These are phyloP conservation scores for Punctoribates punctum DNA, from an alignment of 2,888 invertebrate species.

Conservation along the genomic window DNA sequence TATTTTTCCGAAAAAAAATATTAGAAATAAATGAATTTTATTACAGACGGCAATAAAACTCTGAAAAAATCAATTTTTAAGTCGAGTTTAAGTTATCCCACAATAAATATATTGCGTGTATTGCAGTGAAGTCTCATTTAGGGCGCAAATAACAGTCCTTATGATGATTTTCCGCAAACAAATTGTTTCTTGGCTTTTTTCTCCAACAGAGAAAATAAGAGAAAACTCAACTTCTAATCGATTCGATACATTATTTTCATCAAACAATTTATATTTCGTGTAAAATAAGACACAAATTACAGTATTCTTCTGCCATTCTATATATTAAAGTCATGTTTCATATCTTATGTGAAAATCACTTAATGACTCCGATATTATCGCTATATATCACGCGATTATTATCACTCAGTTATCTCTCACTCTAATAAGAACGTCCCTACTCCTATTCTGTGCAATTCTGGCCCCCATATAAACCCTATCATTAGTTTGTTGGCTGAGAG, in stretches of 20 bases:
- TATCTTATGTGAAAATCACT: too few species aligned
- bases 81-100: too few species aligned
- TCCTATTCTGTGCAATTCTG: too few species aligned
- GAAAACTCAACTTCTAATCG: not conserved
- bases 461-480: not conserved
- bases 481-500: not conserved
- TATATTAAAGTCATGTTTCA: too few species aligned
- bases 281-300: constrained; percentile 7
- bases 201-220: not conserved
- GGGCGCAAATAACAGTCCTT: too few species aligned
- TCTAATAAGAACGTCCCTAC: too few species aligned
- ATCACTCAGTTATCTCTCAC: not conserved
- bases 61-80: too few species aligned
- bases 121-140: not conserved
- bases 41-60: too few species aligned
- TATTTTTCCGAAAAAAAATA: too few species aligned
- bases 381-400: constrained; percentile 16
- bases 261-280: constrained; percentile 12
- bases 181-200: not conserved
- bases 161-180: too few species aligned
- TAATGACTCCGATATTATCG: not conserved
- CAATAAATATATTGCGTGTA: not conserved
- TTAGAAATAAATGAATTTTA: too few species aligned
- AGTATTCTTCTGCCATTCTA: too few species aligned
- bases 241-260: not conserved